Evolutionary conservation across 2,888 invertebrate species (phyloP), one percentile per base, ranked within the genome.

Genomic region (Ophonus ardosiacus): DNA sequence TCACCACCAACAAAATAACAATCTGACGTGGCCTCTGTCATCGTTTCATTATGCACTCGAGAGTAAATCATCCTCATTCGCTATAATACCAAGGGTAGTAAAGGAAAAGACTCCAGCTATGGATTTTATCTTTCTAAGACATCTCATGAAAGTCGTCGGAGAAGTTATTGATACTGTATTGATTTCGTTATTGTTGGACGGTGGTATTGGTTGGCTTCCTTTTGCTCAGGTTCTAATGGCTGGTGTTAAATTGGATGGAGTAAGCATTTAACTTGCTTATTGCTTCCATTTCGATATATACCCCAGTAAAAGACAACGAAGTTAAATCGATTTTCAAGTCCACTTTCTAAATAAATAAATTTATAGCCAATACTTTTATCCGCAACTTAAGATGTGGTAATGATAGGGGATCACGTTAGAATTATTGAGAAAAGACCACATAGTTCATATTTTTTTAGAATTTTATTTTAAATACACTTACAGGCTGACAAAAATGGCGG

Each of bases 121-220:
- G 24, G 78, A 78, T 78, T 78, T 78, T 78, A 78, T 78, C 78
- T 78, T 71, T 13, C 38, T 18, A 13, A 51, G 43, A 51, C 8
- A 51, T 51, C 57, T 57, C 57, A 57, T 57, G 78, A 57, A 74
- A 78, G n/a, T 78, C 56, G 78, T 57, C 78, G 10, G 56, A 56
- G 56, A 31, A 78, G 15, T 78, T 78, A 57, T 78, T 78, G 78
- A 78, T 78, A 78, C 57, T 57, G 31, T 78, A 78, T 78, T 78
- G 78, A 78, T 78, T 78, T 57, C 56, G 56, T 57, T 78, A 78
- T 56, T 78, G 78, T 78, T 74, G 43, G 40, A 43, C 43, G 43
- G 71, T 74, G 71, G 31, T 74, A 74, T 74, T 74, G 51, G 71
- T 43, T 74, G 13, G 40, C n/a, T 74, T 74, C 71, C 21, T 74